Evolutionary conservation across 2,888 invertebrate genomes (phyloP).

Genomic region (Acronicta alni): DNA sequence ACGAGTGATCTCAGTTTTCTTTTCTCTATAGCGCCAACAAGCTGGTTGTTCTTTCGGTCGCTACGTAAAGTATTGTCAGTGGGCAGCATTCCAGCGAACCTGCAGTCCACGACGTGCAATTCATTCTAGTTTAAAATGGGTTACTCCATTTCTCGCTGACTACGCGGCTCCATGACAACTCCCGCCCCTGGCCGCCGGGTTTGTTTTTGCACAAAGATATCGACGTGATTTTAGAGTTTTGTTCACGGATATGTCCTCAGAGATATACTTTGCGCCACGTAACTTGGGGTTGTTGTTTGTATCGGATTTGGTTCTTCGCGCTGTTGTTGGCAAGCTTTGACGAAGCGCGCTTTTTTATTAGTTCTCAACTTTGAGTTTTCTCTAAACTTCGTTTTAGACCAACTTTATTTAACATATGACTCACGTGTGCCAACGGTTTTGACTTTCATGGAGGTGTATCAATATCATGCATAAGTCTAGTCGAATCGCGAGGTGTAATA

Average conservation of each 20-base stretch:
- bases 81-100: constrained; percentile 86
- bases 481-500: constrained; percentile 27
- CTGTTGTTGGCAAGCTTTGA: constrained; percentile 56
- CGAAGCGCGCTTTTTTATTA: constrained; percentile 48
- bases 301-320: constrained; percentile 48
- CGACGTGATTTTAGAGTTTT: constrained; percentile 65
- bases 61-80: constrained; percentile 72
- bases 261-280: constrained; percentile 59
- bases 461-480: constrained; percentile 17
- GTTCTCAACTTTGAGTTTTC: constrained; percentile 37
- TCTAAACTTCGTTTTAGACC: constrained; percentile 26
- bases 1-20: neutral
- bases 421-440: constrained; percentile 26
- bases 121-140: constrained; percentile 88
- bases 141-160: constrained; percentile 86
- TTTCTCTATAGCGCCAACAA: constrained; percentile 7
- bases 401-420: constrained; percentile 36
- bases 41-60: constrained; percentile 37
- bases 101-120: constrained; percentile 86
- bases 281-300: constrained; percentile 55
- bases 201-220: constrained; percentile 75
- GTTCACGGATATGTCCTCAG: constrained; percentile 63
- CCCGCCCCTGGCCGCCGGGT: constrained; percentile 70
- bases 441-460: constrained; percentile 31
- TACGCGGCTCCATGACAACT: constrained; percentile 81